These are phyloP conservation scores for Eristalis tenax DNA, from an alignment of 2,888 invertebrate genomes.

Conservation along the genomic window DNA sequence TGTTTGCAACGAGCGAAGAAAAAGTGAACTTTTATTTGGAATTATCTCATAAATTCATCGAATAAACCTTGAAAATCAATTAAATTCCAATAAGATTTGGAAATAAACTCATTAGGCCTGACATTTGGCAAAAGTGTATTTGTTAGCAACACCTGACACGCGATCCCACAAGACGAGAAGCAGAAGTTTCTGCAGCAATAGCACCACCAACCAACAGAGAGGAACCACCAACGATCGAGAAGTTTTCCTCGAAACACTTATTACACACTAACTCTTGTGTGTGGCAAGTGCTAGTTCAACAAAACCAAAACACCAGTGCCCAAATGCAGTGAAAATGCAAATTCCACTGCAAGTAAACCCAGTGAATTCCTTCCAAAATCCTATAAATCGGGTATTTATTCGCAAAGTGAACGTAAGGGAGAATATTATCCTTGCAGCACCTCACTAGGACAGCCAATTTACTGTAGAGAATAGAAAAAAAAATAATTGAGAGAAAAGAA, in stretches of 20 bases:
- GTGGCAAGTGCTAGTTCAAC: conserved; percentile 25
- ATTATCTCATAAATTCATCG: conserved; percentile 13
- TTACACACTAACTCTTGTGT: conserved; percentile 12
- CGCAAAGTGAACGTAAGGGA: conserved; percentile 29
- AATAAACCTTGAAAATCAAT: conserved; percentile 17
- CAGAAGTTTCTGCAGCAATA: neutral
- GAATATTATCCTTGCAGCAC: neutral
- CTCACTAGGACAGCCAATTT: neutral
- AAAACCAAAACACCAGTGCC: conserved; percentile 26
- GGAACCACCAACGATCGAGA: conserved; percentile 52
- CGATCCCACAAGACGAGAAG: conserved; percentile 35
- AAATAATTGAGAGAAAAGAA: neutral
- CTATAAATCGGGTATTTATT: conserved; percentile 23
- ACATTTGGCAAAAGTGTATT: conserved; percentile 7
- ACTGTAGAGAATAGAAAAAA: neutral
- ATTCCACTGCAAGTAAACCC: conserved; percentile 24
- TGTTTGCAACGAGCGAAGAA: conserved; percentile 43
- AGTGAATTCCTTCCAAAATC: conserved; percentile 34
- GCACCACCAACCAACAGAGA: neutral
- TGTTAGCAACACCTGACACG: conserved; percentile 44
- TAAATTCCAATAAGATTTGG: neutral
- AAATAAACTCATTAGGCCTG: neutral
- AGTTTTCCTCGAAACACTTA: conserved; percentile 50
- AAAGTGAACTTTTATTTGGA: conserved; percentile 44
- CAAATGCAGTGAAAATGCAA: conserved; percentile 57